Percentiles rank a stretch among this genome's conserved stretches.
phyloP scores from a whole-genome alignment of 2,888 invertebrate species.

The Brachynemurus nebulosus region DNA sequence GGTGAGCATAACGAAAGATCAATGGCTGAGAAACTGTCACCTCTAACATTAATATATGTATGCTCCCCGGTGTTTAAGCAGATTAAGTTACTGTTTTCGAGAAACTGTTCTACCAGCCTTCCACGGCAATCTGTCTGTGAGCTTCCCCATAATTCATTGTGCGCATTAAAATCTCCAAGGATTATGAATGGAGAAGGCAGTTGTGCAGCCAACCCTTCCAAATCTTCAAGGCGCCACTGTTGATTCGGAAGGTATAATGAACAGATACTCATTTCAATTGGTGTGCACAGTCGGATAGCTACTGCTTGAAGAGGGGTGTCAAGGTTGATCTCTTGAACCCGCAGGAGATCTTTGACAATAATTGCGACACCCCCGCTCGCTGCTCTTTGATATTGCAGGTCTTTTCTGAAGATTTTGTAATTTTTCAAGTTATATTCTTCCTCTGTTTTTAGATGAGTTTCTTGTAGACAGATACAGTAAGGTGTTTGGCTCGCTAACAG shows the following conservation, averaged over 20 bases:
- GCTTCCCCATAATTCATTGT: no score
- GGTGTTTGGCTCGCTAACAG: background rate
- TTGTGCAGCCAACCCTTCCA: no score
- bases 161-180: no score
- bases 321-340: conserved; percentile 10
- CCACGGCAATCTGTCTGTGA: conserved; percentile 12
- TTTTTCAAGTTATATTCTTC: background rate
- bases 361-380: conserved; percentile 18
- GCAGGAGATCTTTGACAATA: conserved; percentile 10
- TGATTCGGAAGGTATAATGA: conserved; percentile 17
- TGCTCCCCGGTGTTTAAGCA: conserved; percentile 7
- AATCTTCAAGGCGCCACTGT: no score
- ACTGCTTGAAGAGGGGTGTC: conserved; percentile 7
- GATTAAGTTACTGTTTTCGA: conserved; percentile 10
- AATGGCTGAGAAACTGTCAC: background rate
- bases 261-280: conserved; percentile 12
- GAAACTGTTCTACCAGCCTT: conserved; percentile 12
- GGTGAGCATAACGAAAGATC: background rate
- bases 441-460: conserved; percentile 2
- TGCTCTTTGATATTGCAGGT: background rate
- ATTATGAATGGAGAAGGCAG: no score
- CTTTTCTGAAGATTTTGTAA: no score
- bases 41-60: conserved; percentile 16
- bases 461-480: conserved; percentile 3
- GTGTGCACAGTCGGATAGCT: conserved; percentile 8